A percentile compares a stretch with the other conserved stretches of the same genome.
Conservation (phyloP, 2,888 invertebrate species). For the Macaria liturata region DNA sequence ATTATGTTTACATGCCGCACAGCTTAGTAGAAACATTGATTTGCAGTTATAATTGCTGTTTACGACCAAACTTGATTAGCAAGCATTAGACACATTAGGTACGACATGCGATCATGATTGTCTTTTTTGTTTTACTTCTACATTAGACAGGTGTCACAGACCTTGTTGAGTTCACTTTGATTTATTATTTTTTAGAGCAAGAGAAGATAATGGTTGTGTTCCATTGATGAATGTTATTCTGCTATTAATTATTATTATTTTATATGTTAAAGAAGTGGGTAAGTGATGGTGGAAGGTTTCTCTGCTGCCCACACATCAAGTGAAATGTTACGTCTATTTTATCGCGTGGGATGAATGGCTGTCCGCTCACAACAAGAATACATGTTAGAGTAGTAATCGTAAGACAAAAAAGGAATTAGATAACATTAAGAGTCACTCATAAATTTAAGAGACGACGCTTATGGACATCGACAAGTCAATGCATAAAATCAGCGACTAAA, state of each 20-base stretch:
- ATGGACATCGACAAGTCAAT: slow-evolving; percentile 11
- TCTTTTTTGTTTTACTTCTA: no score
- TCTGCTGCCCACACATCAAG: slow-evolving; percentile 36
- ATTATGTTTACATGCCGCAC: not conserved
- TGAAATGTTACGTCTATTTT: slow-evolving; percentile 37
- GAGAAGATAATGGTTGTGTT: no score
- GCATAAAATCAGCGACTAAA: slow-evolving; percentile 12
- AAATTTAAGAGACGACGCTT: slow-evolving; percentile 13
- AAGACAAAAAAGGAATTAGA: slow-evolving; percentile 34
- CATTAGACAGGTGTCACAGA: no score
- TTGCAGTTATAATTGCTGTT: not conserved
- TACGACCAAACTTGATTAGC: no score
- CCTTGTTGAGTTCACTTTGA: no score
- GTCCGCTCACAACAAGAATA: slow-evolving; percentile 34
- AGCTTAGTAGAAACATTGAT: not conserved
- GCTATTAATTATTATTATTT: no score
- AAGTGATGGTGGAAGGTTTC: slow-evolving; percentile 25
- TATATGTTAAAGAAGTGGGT: no score
- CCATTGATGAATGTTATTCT: no score
- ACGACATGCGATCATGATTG: no score
- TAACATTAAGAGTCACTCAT: slow-evolving; percentile 23
- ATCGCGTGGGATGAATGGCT: slow-evolving; percentile 42
- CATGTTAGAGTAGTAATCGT: slow-evolving; percentile 30
- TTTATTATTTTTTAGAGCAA: no score
- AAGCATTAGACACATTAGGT: no score